Base-by-base conservation (phyloP, 2,888 invertebrate genomes). In the Idaea biselata region DNA sequence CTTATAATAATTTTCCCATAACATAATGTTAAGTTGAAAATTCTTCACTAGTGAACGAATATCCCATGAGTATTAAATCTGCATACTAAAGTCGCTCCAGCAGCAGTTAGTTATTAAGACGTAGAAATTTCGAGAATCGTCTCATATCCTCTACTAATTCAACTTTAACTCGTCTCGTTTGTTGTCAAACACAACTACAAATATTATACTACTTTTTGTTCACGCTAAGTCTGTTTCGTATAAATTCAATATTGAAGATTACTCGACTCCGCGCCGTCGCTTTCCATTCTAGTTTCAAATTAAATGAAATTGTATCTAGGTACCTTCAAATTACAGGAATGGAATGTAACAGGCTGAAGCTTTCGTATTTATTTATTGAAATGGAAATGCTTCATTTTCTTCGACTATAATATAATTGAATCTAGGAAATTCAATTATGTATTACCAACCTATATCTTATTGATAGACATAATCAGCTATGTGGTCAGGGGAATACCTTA, bases 1-100 rank as follows among this genome's bases (percentile, higher is more conserved):
- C 44, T 44, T 44, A 44, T 44, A 44, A 14, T 44, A n/a, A n/a
- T 25, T 25, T 25, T 5, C 14, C 2, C 1, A 44, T 14, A 14
- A 11, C 4, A 0, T 32, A 32, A 32, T 32, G 32, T 32, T 8
- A 32, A 32, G 32, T 11, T 3, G 32, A 44, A 44, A 44, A 14
- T 8, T 8, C 44, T 11, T 0, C 11, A 44, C 44, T 14, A 44
- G 11, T 11, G 44, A 14, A 25, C 25, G 25, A 25, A 25, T 44
- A 11, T 73, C 67, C 70, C 66, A 65, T 68, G 68, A 63, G 44
- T 44, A n/a, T 14, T 44, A 44, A 44, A 44, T 44, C 44, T 44
- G 11, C 44, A 44, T 44, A 44, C 14, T 7, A 6, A 44, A 44
- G 11, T 44, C 8, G 44, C 44, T 11, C 44, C 44, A 44, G 44